Base-by-base conservation (phyloP, 2,113 vertebrate genomes). In the Xerus inauris region DNA sequence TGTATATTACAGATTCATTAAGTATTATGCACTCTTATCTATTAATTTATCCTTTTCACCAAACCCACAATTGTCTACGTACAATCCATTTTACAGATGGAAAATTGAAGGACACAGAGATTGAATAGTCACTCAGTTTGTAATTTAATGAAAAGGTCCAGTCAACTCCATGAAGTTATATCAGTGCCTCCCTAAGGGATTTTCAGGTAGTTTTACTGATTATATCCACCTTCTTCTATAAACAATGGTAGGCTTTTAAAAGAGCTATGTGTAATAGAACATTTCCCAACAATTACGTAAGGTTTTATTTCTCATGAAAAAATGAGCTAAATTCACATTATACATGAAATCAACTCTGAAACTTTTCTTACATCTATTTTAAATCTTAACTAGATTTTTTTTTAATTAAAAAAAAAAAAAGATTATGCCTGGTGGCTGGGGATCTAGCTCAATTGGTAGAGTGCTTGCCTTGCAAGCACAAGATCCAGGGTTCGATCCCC, bases 361-460 rank as follows among this genome's bases (percentile, higher is more conserved):
- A 73, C 8, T 84, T 91, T 71, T 89, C 47, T 79, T 49, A 42
- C 4, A 65, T 38, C 11, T 72, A 35, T 51, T 40, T 71, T 69
- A 35, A 17, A 69, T 19, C 64, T 67, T 67, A 5, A 35, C 3
- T 7, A 12, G 22, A 57, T 79, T 24, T 75, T 11, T 64, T 26
- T 93, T 30, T 73, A 89, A 76, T 82, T 17, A 49, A 49, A 92
- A 64, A 72, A 65, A 35, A 90, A n/a, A n/a, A n/a, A n/a, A n/a
- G n/a, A n/a, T n/a, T n/a, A n/a, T n/a, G n/a, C n/a, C n/a, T n/a
- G n/a, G n/a, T n/a, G n/a, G n/a, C n/a, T n/a, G n/a, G n/a, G n/a
- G n/a, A n/a, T n/a, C n/a, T n/a, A n/a, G n/a, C n/a, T n/a, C n/a
- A n/a, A n/a, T n/a, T n/a, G n/a, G n/a, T n/a, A n/a, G n/a, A n/a